These are phyloP conservation scores for Sprattus sprattus DNA, from an alignment of 2,113 vertebrate species.

Conservation along the genomic window DNA sequence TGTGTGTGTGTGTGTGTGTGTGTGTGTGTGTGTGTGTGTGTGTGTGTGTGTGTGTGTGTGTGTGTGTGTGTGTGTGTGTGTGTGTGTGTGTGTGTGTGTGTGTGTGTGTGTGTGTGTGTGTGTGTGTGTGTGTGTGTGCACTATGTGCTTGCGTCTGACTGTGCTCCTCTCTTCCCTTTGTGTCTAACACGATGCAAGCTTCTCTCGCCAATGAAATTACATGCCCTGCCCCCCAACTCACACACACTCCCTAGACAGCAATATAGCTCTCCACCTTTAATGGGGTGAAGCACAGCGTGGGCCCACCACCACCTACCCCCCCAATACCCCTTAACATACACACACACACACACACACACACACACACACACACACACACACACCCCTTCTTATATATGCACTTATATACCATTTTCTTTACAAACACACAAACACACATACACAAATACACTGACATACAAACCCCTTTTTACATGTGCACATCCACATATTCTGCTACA, in stretches of 20 bases:
- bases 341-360: conserved; percentile 2
- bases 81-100: background rate
- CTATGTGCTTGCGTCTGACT: background rate
- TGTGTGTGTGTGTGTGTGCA: background rate
- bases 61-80: background rate
- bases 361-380: background rate
- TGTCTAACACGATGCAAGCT: background rate
- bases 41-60: background rate
- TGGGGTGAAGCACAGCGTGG: background rate
- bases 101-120: background rate
- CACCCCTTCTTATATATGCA: background rate
- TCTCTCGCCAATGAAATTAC: background rate
- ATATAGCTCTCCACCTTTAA: background rate
- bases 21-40: too few species aligned
- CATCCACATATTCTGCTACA: background rate
- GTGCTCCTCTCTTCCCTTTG: background rate
- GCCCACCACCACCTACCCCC: background rate
- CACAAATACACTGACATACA: background rate
- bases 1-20: too few species aligned
- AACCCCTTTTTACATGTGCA: background rate
- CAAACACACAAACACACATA: background rate
- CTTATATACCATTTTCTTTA: background rate
- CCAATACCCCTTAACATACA: background rate
- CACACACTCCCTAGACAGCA: background rate
- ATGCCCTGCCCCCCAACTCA: background rate